A percentile compares a stretch with the other conserved stretches of the same genome.
Evolutionary conservation across 2,888 invertebrate species (phyloP).

Genomic region (Liposcelis brunnea): DNA sequence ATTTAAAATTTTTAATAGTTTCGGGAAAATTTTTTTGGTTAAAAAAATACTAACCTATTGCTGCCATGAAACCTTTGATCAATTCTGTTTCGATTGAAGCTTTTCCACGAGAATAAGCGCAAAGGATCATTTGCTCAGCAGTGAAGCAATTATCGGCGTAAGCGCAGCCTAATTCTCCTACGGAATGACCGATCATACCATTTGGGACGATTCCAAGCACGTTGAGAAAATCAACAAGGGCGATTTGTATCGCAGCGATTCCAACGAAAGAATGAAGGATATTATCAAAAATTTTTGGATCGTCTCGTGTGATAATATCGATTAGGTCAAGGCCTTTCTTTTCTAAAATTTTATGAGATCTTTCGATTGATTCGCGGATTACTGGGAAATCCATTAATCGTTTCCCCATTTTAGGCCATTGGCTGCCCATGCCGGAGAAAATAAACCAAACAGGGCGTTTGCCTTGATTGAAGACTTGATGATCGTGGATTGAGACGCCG

Average conservation of each 20-base stretch:
- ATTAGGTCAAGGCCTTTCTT: slow-evolving; percentile 43
- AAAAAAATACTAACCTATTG: slow-evolving; percentile 26
- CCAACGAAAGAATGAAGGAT: slow-evolving; percentile 54
- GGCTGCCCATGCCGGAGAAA: slow-evolving; percentile 59
- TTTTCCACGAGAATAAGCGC: slow-evolving; percentile 38
- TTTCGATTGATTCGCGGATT: slow-evolving; percentile 44
- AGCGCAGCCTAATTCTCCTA: slow-evolving; percentile 45
- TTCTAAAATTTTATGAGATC: slow-evolving; percentile 37
- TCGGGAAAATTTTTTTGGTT: too few relatives aligned
- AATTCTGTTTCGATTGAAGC: slow-evolving; percentile 27
- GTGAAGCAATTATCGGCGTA: slow-evolving; percentile 45
- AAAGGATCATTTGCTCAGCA: slow-evolving; percentile 38
- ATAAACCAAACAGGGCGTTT: slow-evolving; percentile 43
- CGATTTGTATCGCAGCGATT: slow-evolving; percentile 53
- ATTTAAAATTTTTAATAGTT: slow-evolving; percentile 2
- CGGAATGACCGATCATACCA: slow-evolving; percentile 53
- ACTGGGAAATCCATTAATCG: slow-evolving; percentile 47
- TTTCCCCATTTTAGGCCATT: slow-evolving; percentile 52
- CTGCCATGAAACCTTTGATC: slow-evolving; percentile 32
- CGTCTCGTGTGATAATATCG: slow-evolving; percentile 40
- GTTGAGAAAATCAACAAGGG: slow-evolving; percentile 41
- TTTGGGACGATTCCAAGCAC: slow-evolving; percentile 46
- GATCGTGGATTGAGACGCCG: background rate
- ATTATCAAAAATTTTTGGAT: slow-evolving; percentile 42
- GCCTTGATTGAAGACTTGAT: slow-evolving; percentile 6